Percentiles rank a stretch among this genome's conserved stretches.
Conservation (phyloP, 2,113 vertebrate species). For the Pollachius pollachius region DNA sequence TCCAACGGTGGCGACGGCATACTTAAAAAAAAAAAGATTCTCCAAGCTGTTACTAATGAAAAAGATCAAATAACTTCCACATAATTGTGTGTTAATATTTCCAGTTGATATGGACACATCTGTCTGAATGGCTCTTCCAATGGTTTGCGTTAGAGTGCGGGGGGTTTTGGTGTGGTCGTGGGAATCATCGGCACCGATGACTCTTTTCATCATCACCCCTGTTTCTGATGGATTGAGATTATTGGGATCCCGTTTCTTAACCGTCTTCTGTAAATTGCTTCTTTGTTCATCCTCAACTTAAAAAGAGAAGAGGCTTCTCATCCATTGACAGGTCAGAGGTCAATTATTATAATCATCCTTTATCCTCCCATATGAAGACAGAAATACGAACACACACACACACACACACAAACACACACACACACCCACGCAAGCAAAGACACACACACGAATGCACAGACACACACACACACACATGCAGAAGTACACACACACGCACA, state of each 20-base stretch:
- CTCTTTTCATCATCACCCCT: constrained; percentile 7
- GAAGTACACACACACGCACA: no score
- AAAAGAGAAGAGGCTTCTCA: constrained; percentile 80
- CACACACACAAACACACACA: constrained; percentile 1
- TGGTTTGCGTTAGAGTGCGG: no score
- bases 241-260: constrained; percentile 39
- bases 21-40: no score
- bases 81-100: no score
- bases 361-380: constrained; percentile 76
- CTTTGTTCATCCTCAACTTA: constrained; percentile 84
- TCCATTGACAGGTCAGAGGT: constrained; percentile 85
- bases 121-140: no score
- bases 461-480: no score
- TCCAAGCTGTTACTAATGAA: no score
- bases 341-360: constrained; percentile 90
- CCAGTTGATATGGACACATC: no score
- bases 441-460: not conserved
- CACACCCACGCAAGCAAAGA: not conserved
- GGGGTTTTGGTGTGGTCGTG: not conserved
- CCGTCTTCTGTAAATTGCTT: constrained; percentile 86
- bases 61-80: no score
- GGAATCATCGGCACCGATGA: not conserved
- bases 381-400: constrained; percentile 9
- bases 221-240: constrained; percentile 27
- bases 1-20: no score